Base-by-base conservation (phyloP, 2,888 invertebrate species). In the Machimus atricapillus region DNA sequence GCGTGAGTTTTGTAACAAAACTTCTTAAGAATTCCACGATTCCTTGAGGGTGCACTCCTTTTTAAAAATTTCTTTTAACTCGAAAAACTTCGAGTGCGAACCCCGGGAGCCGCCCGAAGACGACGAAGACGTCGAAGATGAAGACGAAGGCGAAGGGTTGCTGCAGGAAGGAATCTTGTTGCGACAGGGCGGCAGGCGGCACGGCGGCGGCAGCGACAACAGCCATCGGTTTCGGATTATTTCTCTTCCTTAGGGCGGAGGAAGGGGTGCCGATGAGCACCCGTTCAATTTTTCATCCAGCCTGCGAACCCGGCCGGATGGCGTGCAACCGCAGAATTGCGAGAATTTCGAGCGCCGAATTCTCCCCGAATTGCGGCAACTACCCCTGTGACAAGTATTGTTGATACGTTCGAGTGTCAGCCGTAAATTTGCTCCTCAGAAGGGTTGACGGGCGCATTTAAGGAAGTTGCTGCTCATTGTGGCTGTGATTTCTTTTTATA, bases 371-470 rank as follows among this genome's bases (percentile, higher is more conserved):
- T 81, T 81, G 81, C 34, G 40, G 66, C 40, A 83, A 40, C 66
- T 83, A 34, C 52, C 52, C 58, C 73, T 27, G 83, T 66, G 82
- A 66, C 82, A 66, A 73, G 73, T 37, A 34, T 83, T 66, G 83
- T 83, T 83, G 58, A 34, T 83, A 73, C n/a, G 12, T 16, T 83
- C 40, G 34, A 81, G 81, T 83, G 83, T 58, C 66, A 83, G 83
- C 19, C 83, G 66, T 83, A 83, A 83, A 83, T 66, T 37, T 27
- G 40, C 27, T 81, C 23, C 66, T 34, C 56, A 81, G 81, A 81
- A 81, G 81, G 81, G 81, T 52, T 81, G 81, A 81, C 14, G 81
- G 27, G n/a, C 43, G 23, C 23, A 43, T 43, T 78, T 43, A 40
- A 78, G 76, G 76, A 81, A 81, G 27, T 14, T 27, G 81, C 52